phyloP scores from a whole-genome alignment of 2,888 invertebrate genomes.

The Amblyjoppa proteus region DNA sequence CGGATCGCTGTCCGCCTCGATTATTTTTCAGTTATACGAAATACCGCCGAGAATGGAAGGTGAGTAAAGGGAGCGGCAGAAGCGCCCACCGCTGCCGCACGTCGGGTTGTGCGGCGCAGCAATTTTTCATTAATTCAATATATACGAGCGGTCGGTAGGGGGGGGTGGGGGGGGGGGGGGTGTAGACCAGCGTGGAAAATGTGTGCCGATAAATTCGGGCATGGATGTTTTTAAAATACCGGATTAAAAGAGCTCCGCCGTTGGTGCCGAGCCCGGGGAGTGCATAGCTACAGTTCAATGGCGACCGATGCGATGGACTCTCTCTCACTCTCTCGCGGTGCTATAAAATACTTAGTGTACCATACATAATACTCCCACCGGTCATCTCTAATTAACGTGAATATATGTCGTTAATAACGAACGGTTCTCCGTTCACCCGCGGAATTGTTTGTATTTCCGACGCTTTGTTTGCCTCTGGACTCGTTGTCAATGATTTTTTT shows the following conservation, averaged over 20 bases:
- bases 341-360: background rate
- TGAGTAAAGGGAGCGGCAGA: constrained; percentile 1
- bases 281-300: constrained; percentile 20
- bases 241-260: constrained; percentile 22
- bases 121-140: constrained; percentile 39
- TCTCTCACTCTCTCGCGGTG: background rate
- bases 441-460: constrained; percentile 1
- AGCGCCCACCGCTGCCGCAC: background rate
- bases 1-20: constrained; percentile 19
- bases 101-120: background rate
- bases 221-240: constrained; percentile 33
- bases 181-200: constrained; percentile 17
- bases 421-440: constrained; percentile 12
- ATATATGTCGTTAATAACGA: constrained; percentile 18
- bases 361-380: constrained; percentile 12
- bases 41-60: constrained; percentile 4
- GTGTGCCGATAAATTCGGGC: constrained; percentile 40
- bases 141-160: background rate
- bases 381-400: constrained; percentile 30
- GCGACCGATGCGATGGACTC: background rate
- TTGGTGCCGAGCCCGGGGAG: background rate
- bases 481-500: background rate
- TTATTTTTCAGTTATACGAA: constrained; percentile 39
- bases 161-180: too few relatives aligned
- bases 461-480: constrained; percentile 18